A percentile compares a stretch with the other conserved stretches of the same genome.
These are phyloP conservation scores for Drosophila paramelanica DNA, from an alignment of 2,888 invertebrate genomes.

Conservation along the genomic window DNA sequence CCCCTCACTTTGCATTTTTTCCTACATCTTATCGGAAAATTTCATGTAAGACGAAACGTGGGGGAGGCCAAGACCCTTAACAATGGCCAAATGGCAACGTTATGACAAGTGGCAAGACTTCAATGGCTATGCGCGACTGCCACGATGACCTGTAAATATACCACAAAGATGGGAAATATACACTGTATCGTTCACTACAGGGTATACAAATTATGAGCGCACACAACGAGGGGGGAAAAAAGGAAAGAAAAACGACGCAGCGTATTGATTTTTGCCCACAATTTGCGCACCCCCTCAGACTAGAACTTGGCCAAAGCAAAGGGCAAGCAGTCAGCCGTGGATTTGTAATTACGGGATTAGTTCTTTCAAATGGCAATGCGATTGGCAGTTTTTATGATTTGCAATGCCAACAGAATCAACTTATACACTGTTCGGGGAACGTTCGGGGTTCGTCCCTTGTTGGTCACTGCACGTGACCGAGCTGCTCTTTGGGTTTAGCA, in stretches of 20 bases:
- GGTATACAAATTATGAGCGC: slow-evolving; percentile 67
- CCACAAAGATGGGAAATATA: neutral
- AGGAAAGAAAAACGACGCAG: slow-evolving; percentile 9
- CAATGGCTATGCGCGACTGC: slow-evolving; percentile 6
- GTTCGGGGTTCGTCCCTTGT: neutral
- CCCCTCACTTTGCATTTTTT: slow-evolving; percentile 47
- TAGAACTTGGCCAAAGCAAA: slow-evolving; percentile 1
- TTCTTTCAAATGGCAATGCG: slow-evolving; percentile 46
- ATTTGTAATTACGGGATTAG: slow-evolving; percentile 78
- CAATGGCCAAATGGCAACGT: slow-evolving; percentile 57
- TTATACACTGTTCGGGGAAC: neutral
- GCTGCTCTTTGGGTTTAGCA: slow-evolving; percentile 10
- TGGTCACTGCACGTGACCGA: slow-evolving; percentile 37
- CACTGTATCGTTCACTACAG: slow-evolving; percentile 3
- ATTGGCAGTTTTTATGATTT: slow-evolving; percentile 60
- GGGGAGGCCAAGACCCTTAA: slow-evolving; percentile 36
- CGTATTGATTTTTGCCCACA: slow-evolving; percentile 65
- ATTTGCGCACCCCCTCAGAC: neutral
- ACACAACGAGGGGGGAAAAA: slow-evolving; percentile 20
- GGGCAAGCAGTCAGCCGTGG: slow-evolving; percentile 53
- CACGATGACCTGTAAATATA: slow-evolving; percentile 10
- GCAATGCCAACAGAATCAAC: slow-evolving; percentile 28
- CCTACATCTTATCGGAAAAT: slow-evolving; percentile 63
- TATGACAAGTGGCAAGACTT: slow-evolving; percentile 35
- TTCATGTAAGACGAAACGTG: slow-evolving; percentile 53